These are phyloP conservation scores for Porphyrio hochstetteri DNA, from an alignment of 2,113 vertebrate species.

Conservation along the genomic window DNA sequence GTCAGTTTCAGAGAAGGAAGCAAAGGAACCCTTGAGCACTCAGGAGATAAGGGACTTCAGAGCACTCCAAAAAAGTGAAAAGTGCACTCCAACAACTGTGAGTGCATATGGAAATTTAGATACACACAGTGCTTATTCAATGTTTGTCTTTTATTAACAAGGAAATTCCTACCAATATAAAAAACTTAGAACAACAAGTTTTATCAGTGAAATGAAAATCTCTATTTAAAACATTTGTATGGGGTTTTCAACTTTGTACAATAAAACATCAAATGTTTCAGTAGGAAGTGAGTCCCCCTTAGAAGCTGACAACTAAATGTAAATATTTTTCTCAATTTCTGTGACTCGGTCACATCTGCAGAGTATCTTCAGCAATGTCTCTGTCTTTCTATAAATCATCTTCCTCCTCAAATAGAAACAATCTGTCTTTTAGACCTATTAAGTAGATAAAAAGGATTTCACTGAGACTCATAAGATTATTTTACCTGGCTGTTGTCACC, in stretches of 20 bases:
- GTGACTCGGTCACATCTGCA: background rate
- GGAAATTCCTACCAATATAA: background rate
- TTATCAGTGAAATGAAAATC: background rate
- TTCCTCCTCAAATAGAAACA: background rate
- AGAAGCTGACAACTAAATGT: background rate
- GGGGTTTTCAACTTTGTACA: background rate
- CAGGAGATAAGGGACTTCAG: background rate
- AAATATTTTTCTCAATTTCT: background rate
- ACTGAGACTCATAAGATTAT: background rate
- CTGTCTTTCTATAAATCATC: background rate
- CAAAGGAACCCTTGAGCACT: background rate
- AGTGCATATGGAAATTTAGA: background rate
- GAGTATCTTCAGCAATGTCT: background rate
- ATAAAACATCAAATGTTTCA: background rate
- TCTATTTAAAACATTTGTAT: background rate
- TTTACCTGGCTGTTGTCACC: background rate
- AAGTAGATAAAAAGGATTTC: background rate
- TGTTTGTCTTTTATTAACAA: background rate
- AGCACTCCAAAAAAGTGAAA: background rate
- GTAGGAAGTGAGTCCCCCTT: background rate
- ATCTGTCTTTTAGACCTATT: background rate
- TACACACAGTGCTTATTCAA: background rate
- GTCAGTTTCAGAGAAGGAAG: background rate
- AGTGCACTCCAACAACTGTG: background rate
- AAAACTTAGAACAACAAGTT: background rate